phyloP scores from a whole-genome alignment of 2,888 invertebrate genomes.

The Phaedon cochleariae region DNA sequence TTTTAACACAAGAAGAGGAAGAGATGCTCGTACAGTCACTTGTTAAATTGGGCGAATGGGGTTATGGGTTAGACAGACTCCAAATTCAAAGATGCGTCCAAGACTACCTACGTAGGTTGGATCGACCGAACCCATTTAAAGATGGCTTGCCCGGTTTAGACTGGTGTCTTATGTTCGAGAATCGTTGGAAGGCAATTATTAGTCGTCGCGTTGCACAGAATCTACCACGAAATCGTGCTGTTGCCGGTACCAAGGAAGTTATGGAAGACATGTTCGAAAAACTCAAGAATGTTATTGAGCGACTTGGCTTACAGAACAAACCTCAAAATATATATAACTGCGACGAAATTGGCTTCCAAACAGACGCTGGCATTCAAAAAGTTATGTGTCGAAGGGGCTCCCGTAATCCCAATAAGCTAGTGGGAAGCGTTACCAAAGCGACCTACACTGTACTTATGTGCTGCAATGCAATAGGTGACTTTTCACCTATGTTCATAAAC shows the following conservation, averaged over 20 bases:
- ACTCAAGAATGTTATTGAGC: conserved; percentile 19
- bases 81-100: conserved; percentile 30
- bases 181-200: conserved; percentile 23
- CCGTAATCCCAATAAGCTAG: too few species aligned
- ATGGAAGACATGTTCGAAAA: conserved; percentile 27
- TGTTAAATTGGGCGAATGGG: conserved; percentile 34
- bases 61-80: conserved; percentile 30
- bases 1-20: conserved; percentile 27
- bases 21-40: conserved; percentile 27
- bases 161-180: conserved; percentile 35
- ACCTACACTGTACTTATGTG: conserved; percentile 35
- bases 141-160: conserved; percentile 33
- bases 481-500: conserved; percentile 32
- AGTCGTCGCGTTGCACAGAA: conserved; percentile 18
- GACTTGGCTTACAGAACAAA: conserved; percentile 23
- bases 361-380: conserved; percentile 34
- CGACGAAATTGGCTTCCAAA: conserved; percentile 37
- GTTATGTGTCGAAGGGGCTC: too few species aligned
- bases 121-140: conserved; percentile 33
- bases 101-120: conserved; percentile 25
- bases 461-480: conserved; percentile 35
- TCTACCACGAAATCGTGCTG: conserved; percentile 25
- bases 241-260: conserved; percentile 21
- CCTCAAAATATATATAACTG: conserved; percentile 38
- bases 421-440: too few species aligned